These are phyloP conservation scores for Drosophila nigromelanica DNA, from an alignment of 1,140 invertebrate species.

Conservation along the genomic window DNA sequence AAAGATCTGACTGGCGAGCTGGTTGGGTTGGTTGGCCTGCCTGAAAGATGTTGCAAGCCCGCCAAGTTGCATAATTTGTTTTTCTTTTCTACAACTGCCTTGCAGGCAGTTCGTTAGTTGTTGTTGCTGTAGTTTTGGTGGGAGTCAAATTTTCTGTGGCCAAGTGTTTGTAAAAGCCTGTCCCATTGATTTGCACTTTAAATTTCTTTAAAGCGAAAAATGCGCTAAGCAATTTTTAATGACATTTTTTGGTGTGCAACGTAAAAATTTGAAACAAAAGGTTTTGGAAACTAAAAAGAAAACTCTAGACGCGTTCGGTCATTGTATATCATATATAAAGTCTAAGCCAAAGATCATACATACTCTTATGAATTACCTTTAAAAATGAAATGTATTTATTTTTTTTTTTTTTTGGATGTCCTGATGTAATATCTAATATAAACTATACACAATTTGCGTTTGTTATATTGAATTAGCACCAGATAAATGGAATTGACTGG, in stretches of 20 bases:
- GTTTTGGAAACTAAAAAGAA: slow-evolving; percentile 20
- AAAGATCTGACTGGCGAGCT: slow-evolving; percentile 45
- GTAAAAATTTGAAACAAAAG: background rate
- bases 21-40: slow-evolving; percentile 36
- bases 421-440: too few relatives aligned
- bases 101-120: slow-evolving; percentile 16
- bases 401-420: too few relatives aligned
- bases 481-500: too few relatives aligned
- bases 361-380: background rate
- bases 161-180: slow-evolving; percentile 43
- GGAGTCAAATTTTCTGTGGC: slow-evolving; percentile 56
- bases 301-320: background rate
- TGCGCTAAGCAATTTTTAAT: slow-evolving; percentile 57
- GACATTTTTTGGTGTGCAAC: slow-evolving; percentile 58
- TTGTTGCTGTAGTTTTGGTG: slow-evolving; percentile 43
- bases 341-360: background rate
- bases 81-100: slow-evolving; percentile 62
- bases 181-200: slow-evolving; percentile 70
- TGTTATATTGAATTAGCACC: too few relatives aligned
- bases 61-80: slow-evolving; percentile 75
- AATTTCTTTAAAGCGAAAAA: slow-evolving; percentile 42
- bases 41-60: slow-evolving; percentile 74
- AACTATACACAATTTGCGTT: too few relatives aligned
- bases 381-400: slow-evolving; percentile 17
- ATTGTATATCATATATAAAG: background rate